Conservation (phyloP, 2,797 vertebrate species). For the Galago senegalensis region DNA sequence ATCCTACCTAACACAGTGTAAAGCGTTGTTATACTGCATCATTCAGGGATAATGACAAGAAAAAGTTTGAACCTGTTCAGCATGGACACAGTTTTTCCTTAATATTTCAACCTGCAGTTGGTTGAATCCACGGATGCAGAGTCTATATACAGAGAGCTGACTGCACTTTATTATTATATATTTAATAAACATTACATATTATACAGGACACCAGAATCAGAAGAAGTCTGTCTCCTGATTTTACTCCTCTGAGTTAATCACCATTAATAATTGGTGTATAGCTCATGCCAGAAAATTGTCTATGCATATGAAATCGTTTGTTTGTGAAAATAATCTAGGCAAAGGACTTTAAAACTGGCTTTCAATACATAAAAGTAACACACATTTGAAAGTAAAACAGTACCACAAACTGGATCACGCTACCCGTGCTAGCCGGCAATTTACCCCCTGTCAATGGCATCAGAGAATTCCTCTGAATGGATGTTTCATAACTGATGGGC, state of each 20-base stretch:
- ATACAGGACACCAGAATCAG: not conserved
- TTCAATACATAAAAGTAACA: not conserved
- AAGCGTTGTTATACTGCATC: not conserved
- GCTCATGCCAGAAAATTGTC: not conserved
- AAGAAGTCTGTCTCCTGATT: not conserved
- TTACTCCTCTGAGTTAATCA: not conserved
- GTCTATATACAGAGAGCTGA: not conserved
- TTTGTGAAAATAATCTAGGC: not conserved
- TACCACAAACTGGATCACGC: rapidly evolving
- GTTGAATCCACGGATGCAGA: not conserved
- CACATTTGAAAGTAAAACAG: not conserved
- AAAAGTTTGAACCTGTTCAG: not conserved
- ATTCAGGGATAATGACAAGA: not conserved
- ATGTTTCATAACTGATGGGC: not conserved
- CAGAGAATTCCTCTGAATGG: not conserved
- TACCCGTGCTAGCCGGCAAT: rapidly evolving
- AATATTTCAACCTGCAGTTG: not conserved
- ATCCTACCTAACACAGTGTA: not conserved
- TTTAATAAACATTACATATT: too few relatives aligned
- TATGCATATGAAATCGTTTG: not conserved
- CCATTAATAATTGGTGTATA: not conserved
- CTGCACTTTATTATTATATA: not conserved
- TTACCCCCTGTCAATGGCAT: not conserved
- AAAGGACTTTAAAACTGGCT: not conserved
- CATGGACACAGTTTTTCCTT: not conserved